Base-by-base conservation (phyloP, 2,113 vertebrate genomes). In the Syrmaticus mikado region DNA sequence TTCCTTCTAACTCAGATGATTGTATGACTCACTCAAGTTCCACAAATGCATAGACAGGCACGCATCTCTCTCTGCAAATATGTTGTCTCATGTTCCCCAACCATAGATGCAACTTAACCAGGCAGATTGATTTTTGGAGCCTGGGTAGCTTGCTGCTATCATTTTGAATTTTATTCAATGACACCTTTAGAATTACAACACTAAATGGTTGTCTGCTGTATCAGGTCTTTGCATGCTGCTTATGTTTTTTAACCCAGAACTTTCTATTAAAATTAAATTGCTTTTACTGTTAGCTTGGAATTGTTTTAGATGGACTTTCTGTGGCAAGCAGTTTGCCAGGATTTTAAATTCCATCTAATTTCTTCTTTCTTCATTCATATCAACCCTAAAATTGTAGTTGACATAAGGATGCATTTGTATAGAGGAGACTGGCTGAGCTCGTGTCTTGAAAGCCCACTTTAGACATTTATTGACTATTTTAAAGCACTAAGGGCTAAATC, bases 331-430 rank as follows among this genome's bases (percentile, higher is more conserved):
- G n/a, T 43, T 27, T 50, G 55, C 18, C 36, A 43, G 32, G 36
- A 66, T 72, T 94, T 91, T 36, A 84, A 95, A 89, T 61, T 76
- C 52, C 27, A n/a, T 83, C 19, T 43, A 84, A 85, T 80, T 86
- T 18, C 16, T 81, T 6, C 21, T 89, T 78, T 77, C 40, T 81
- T 70, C 43, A 36, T 79, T 93, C 41, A 17, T 20, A n/a, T 87
- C 36, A 87, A 19, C 32, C 8, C 66, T 84, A 58, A 87, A 81
- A 79, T 58, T 66, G 32, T 43, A 21, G 21, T 48, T 72, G 86
- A 50, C 0, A 0, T 0, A 4, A 92, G 73, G 36, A 65, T 84
- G 43, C 70, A 58, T 0, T 61, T 87, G 30, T 48, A 61, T 32
- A 30, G 3, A 48, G 57, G 52, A 75, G 46, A n/a, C 1, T 75